Evolutionary conservation across 2,888 invertebrate genomes (phyloP).

Genomic region (Chrysolina oricalcia): DNA sequence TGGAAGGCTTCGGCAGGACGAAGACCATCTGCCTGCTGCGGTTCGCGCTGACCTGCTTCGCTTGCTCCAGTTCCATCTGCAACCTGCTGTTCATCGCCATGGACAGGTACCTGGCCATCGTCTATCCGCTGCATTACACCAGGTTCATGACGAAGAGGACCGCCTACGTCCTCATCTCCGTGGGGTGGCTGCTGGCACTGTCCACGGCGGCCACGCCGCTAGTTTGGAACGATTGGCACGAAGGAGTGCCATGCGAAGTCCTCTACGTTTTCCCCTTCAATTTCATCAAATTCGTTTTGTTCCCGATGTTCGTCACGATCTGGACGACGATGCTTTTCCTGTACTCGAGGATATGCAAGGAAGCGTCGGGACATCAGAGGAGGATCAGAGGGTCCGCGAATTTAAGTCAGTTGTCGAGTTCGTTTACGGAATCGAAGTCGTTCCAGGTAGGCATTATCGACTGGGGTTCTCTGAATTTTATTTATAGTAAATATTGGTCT

Average conservation of each 20-base stretch:
- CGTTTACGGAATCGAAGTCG: conserved; percentile 79
- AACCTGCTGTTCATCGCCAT: conserved; percentile 86
- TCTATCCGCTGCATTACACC: conserved; percentile 85
- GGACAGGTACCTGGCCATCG: conserved; percentile 86
- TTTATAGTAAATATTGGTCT: no score
- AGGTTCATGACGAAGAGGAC: conserved; percentile 83
- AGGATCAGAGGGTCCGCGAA: conserved; percentile 74
- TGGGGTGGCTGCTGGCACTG: conserved; percentile 81
- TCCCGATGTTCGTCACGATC: conserved; percentile 82
- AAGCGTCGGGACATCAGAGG: conserved; percentile 82
- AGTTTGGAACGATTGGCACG: conserved; percentile 85
- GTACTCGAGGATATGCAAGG: conserved; percentile 86
- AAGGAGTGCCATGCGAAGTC: conserved; percentile 77
- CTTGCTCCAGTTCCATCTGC: conserved; percentile 85
- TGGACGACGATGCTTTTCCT: conserved; percentile 85
- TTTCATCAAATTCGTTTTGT: conserved; percentile 73
- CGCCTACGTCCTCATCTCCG: conserved; percentile 77
- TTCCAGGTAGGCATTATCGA: conserved; percentile 76
- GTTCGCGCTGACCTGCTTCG: conserved; percentile 83
- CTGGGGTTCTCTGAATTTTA: background rate
- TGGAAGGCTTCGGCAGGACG: conserved; percentile 75
- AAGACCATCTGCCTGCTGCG: conserved; percentile 80
- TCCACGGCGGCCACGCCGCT: conserved; percentile 81
- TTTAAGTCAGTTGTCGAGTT: conserved; percentile 68
- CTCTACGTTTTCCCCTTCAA: conserved; percentile 76